Conservation (phyloP, 2,113 vertebrate genomes). For the Bothrops jararaca region DNA sequence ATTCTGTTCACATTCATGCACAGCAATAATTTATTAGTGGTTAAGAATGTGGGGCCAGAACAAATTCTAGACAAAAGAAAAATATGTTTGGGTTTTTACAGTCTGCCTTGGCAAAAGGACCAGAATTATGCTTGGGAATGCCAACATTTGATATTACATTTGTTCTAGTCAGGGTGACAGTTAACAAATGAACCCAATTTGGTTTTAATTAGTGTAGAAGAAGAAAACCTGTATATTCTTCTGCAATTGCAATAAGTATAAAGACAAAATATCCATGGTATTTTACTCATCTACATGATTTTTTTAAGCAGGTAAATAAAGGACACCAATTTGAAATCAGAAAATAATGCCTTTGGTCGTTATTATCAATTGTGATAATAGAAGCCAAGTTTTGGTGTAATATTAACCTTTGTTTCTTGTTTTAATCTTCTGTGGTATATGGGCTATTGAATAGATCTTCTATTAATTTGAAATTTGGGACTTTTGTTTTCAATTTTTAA, state of each 20-base stretch:
- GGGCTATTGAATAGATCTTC: background rate
- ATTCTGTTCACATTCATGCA: slow-evolving; percentile 34
- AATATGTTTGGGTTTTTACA: slow-evolving; percentile 66
- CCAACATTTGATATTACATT: slow-evolving; percentile 60
- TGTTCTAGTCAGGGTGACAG: slow-evolving; percentile 55
- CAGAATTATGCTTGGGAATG: slow-evolving; percentile 55
- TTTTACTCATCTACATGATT: slow-evolving; percentile 21
- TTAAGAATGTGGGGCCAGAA: slow-evolving; percentile 60
- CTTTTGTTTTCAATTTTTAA: slow-evolving; percentile 32
- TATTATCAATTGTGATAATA: background rate
- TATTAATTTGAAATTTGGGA: background rate
- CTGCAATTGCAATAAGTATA: slow-evolving; percentile 47
- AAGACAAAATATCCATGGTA: slow-evolving; percentile 45
- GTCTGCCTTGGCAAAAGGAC: slow-evolving; percentile 57
- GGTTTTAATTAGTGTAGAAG: slow-evolving; percentile 64
- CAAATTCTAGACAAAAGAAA: slow-evolving; percentile 69
- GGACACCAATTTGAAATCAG: background rate
- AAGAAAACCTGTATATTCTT: slow-evolving; percentile 44
- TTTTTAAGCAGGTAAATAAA: background rate
- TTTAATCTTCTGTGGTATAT: background rate
- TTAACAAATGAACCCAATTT: slow-evolving; percentile 55
- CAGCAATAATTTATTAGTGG: slow-evolving; percentile 57
- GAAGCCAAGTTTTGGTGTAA: background rate
- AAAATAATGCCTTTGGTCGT: background rate
- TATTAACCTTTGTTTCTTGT: background rate